Base-by-base conservation (phyloP, 2,888 invertebrate genomes). In the Callyntrura sp. region DNA sequence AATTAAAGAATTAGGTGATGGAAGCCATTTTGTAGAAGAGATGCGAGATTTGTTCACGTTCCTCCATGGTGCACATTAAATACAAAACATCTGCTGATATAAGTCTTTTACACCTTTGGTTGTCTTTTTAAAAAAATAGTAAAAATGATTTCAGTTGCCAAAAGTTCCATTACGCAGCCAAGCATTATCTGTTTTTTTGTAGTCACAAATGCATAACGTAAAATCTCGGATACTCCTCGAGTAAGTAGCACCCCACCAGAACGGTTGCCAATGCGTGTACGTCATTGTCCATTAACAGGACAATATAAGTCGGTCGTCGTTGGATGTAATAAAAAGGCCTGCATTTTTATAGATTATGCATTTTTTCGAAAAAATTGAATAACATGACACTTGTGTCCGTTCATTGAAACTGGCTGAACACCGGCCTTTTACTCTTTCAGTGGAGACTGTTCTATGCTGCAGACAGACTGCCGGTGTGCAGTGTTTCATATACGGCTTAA, bases 301-400 rank as follows among this genome's bases (percentile, higher is more conserved):
- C 45, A 51, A 76, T 62, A 35, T 62, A 35, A 48, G 6, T 17
- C 23, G 4, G n/a, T 11, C 68, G 14, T 11, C 48, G 45, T 28
- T 55, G 14, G 35, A 4, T 35, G 35, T 35, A 35, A 35, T 55
- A 8, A 78, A 87, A 87, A 79, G 48, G 11, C 11, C 62, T 48
- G 35, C 45, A 83, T 88, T 88, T 88, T 83, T 88, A 88, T 51
- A 76, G 62, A 48, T 62, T 76, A 8, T 35, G n/a, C 5, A 43
- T 88, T 88, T 88, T 87, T 84, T 78, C 23, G 17, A 78, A 84
- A 81, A 84, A 84, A 60, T 55, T 65, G 55, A 28, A 81, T 57
- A 57, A 78, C 65, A 88, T 82, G 82, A 82, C 88, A 88, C 88
- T 88, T 78, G 88, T 83, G 84, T 84, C 83, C 84, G 62, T 88